These are phyloP conservation scores for Papilio protenor DNA, from an alignment of 2,888 invertebrate genomes.

Conservation along the genomic window DNA sequence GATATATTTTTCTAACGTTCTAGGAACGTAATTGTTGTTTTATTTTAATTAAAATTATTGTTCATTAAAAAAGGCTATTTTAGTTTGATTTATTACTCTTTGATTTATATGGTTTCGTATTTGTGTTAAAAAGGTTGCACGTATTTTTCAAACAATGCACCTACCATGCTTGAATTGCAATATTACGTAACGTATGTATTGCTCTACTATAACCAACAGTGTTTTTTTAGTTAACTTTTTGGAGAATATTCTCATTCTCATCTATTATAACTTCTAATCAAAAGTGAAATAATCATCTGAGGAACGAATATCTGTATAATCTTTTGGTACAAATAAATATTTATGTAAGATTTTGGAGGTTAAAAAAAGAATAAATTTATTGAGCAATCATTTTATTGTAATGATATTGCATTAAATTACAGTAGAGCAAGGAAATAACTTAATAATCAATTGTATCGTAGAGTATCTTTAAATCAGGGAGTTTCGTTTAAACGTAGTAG, in stretches of 20 bases:
- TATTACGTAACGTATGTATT: not conserved
- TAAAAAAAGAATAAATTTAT: not conserved
- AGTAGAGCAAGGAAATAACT: not conserved
- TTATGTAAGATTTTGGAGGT: too few species aligned
- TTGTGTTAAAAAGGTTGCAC: not conserved
- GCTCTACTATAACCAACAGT: not conserved
- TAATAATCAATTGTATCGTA: not conserved
- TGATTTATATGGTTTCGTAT: not conserved
- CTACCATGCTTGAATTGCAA: not conserved
- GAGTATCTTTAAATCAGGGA: constrained; percentile 7
- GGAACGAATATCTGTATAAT: too few species aligned
- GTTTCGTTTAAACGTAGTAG: constrained; percentile 52
- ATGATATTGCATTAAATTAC: constrained; percentile 15
- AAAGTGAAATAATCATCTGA: too few species aligned
- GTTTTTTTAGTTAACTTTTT: not conserved
- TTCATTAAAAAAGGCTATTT: not conserved
- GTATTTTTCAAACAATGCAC: not conserved
- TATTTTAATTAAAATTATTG: constrained; percentile 4
- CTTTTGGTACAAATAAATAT: too few species aligned
- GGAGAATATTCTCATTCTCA: too few species aligned
- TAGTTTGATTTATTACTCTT: not conserved
- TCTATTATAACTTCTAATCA: too few species aligned
- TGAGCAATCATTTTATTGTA: not conserved
- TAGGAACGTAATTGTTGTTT: not conserved
- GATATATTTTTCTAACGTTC: not conserved